A percentile compares a stretch with the other conserved stretches of the same genome.
Evolutionary conservation across 2,113 vertebrate species (phyloP).

Genomic region (Prionailurus bengalensis): DNA sequence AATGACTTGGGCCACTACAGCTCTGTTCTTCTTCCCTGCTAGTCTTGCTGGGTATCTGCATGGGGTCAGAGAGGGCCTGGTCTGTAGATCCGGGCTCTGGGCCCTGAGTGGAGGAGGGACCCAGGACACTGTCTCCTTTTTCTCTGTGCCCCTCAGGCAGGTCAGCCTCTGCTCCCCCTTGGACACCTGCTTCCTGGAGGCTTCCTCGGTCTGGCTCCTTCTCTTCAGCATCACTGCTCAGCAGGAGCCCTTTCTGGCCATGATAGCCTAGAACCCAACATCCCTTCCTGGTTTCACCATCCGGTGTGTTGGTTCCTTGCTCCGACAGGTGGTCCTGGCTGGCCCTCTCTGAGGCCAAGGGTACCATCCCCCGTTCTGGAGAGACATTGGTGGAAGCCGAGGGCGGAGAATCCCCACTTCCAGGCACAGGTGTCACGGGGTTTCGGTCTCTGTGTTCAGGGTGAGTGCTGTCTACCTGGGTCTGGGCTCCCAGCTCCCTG

Average conservation of each 20-base stretch:
- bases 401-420: fast-evolving
- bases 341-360: background rate
- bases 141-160: background rate
- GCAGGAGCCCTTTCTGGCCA: background rate
- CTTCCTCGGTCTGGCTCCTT: background rate
- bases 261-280: background rate
- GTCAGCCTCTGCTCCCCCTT: background rate
- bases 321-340: background rate
- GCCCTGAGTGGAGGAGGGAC: background rate
- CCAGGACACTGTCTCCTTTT: background rate
- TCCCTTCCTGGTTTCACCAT: background rate
- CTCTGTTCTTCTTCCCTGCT: background rate
- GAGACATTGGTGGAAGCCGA: fast-evolving
- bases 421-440: background rate
- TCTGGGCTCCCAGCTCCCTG: background rate
- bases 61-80: background rate
- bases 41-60: background rate
- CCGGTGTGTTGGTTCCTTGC: background rate
- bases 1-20: background rate
- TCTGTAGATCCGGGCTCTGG: background rate
- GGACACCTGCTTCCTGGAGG: background rate
- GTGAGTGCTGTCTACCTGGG: background rate
- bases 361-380: background rate
- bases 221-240: background rate
- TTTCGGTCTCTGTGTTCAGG: background rate